Evolutionary conservation across 2,888 invertebrate species (phyloP), one percentile per base, ranked within the genome.

Genomic region (Fabriciana adippe): DNA sequence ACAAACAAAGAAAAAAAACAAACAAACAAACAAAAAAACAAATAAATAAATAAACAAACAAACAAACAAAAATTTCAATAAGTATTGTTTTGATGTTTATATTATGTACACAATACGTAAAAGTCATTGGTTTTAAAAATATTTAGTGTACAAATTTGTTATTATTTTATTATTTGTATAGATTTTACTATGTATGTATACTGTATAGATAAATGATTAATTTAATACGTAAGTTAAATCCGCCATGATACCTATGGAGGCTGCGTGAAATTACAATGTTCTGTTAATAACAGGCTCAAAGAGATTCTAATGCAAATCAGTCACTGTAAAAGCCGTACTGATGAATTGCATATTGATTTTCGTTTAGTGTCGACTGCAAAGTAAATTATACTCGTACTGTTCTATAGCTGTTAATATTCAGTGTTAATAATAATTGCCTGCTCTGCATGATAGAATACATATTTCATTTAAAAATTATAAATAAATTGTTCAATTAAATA

Each of bases 271-370:
- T 55, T 35, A 57, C 31, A 41, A 64, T 50, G 45, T 55, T 55
- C 72, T 73, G 73, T 70, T 71, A 74, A 73, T 71, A 72, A 73
- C 64, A 70, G 57, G 65, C 67, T 73, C 72, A 73, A 73, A 74
- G 74, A 67, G 66, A 69, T 70, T 72, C 73, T 76, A 69, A 76
- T 76, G 75, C 73, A 75, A 76, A 73, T 78, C 72, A 67, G 68
- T 65, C 65, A 61, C 64, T 56, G 61, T 65, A 66, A 68, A 70
- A 68, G 67, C 64, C 51, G 67, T 67, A 55, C 66, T 70, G 64
- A 72, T 70, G 68, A 70, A 69, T 70, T 67, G 68, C 60, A 69
- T 70, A 70, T 72, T 68, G 70, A 68, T 70, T 67, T 72, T 70
- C 68, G 60, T 65, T 68, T 47, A 53, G 21, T 48, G 55, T 61